Evolutionary conservation across 2,888 invertebrate species (phyloP), one percentile per base, ranked within the genome.

Genomic region (Clistopyga incitator): DNA sequence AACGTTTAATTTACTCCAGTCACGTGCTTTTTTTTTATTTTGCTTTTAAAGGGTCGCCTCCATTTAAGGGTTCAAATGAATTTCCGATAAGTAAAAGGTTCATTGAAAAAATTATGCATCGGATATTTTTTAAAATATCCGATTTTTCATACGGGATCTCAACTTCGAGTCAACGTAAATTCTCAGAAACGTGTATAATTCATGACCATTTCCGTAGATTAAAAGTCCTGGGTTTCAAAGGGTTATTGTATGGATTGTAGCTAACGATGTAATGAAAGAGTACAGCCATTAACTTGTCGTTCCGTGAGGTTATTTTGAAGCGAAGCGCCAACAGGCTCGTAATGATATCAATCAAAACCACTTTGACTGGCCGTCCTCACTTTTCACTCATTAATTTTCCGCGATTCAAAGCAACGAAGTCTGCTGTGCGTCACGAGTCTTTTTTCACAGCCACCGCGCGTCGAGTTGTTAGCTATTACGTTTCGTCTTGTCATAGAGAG

Each of bases 331-430:
- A 15, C 42, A 23, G 56, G n/a, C 45, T n/a, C 13, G 42, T 56
- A 54, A 72, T 72, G 59, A 45, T 72, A 72, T 59, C 65, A 76
- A 76, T 76, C 38, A 67, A 65, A 67, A 56, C 52, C 65, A 67
- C 54, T 76, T 76, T 76, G 54, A 42, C 65, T 20, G 65, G n/a
- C 76, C n/a, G 76, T 52, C 76, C 45, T 25, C 65, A 65, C 65
- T 34, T 76, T 76, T 54, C 18, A 20, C 56, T 29, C 76, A 54
- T 56, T 54, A 56, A 67, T 54, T 76, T 45, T 76, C n/a, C 25
- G n/a, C 54, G n/a, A 6, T 56, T 54, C 25, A n/a, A 45, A 72
- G 59, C 18, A 59, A 59, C 42, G 59, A 45, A 38, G 59, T n/a
- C 29, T 25, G 15, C 25, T 4, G 25, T 10, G 45, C 56, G 72